These are phyloP conservation scores for Drosophila nasuta DNA, from an alignment of 1,140 invertebrate species.

Conservation along the genomic window DNA sequence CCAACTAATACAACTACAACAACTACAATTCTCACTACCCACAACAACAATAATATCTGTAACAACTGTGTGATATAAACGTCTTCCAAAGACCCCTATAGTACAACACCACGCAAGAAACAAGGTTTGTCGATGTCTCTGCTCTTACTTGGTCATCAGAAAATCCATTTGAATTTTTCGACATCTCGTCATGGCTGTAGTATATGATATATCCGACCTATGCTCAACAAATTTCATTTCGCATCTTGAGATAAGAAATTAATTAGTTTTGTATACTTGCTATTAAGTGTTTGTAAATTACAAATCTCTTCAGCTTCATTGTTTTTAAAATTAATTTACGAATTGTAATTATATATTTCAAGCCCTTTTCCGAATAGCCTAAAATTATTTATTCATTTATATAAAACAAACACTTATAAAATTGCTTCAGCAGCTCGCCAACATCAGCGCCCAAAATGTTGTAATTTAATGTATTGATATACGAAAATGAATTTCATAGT, in stretches of 20 bases:
- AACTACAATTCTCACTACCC: conserved; percentile 47
- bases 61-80: conserved; percentile 51
- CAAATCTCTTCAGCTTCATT: not conserved
- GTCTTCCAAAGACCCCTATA: conserved; percentile 81
- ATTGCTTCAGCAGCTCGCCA: not conserved
- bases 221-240: not conserved
- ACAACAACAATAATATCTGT: conserved; percentile 48
- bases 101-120: conserved; percentile 83
- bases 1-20: conserved; percentile 36
- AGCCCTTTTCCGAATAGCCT: too few species aligned
- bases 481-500: not conserved
- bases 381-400: too few species aligned
- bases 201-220: not conserved
- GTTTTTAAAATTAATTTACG: too few species aligned
- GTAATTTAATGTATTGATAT: not conserved
- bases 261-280: not conserved
- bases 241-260: conserved; percentile 13
- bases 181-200: conserved; percentile 20
- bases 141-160: conserved; percentile 45
- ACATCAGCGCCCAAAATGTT: not conserved
- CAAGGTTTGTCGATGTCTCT: conserved; percentile 79
- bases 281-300: not conserved
- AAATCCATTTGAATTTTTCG: conserved; percentile 27
- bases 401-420: not conserved
- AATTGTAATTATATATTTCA: too few species aligned